Conservation (phyloP, 2,797 vertebrate genomes). For the Kryptopterus vitreolus region DNA sequence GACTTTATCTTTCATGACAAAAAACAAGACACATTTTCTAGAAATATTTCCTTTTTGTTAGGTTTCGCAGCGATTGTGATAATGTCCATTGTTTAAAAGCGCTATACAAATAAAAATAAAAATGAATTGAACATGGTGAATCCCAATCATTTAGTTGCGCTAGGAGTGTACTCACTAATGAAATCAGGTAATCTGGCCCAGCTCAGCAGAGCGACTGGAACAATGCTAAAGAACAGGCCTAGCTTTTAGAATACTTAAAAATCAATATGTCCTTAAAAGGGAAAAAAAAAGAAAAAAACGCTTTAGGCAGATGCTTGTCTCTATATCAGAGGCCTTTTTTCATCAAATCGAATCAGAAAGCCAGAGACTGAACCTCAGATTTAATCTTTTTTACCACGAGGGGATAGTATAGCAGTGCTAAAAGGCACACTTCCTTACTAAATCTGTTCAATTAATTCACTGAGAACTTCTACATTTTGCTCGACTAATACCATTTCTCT, state of each 20-base stretch:
- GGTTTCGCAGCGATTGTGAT: too few relatives aligned
- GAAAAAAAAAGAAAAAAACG: conserved; percentile 23
- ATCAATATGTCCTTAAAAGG: conserved; percentile 35
- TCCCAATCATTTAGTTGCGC: conserved; percentile 16
- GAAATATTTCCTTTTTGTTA: too few relatives aligned
- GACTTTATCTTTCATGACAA: too few relatives aligned
- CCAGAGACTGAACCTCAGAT: conserved; percentile 8
- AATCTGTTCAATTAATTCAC: background rate
- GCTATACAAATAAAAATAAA: too few relatives aligned
- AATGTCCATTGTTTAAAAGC: too few relatives aligned
- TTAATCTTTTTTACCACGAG: conserved; percentile 25
- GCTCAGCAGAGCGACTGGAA: conserved; percentile 7
- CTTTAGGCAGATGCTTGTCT: conserved; percentile 34
- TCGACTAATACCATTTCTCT: conserved; percentile 4
- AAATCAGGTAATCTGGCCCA: conserved; percentile 34
- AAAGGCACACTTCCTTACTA: background rate
- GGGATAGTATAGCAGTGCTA: conserved; percentile 3
- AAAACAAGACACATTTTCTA: too few relatives aligned
- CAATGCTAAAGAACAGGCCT: conserved; percentile 15
- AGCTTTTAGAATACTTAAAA: conserved; percentile 38
- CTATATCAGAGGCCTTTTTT: conserved; percentile 26
- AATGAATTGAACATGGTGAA: background rate
- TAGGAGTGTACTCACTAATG: conserved; percentile 23
- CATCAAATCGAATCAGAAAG: conserved; percentile 22
- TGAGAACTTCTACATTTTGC: background rate